Evolutionary conservation across 2,113 vertebrate species (phyloP).

Genomic region (Bubalus kerabau): DNA sequence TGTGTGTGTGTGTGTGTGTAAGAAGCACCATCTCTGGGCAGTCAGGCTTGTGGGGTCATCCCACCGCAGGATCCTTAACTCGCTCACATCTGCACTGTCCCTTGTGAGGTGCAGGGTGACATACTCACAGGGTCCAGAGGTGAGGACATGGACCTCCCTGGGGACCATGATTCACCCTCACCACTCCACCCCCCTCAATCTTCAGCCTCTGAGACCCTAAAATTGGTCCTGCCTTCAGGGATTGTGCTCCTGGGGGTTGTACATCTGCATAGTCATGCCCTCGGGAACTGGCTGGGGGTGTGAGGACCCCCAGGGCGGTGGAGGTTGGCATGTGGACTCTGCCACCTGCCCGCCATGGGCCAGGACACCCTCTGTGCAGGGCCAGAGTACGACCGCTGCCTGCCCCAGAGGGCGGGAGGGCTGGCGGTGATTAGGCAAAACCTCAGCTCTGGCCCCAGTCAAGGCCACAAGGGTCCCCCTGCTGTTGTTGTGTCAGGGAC

Average conservation of each 20-base stretch:
- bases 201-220: background rate
- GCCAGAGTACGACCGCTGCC: background rate
- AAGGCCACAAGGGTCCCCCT: background rate
- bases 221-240: accelerated
- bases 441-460: background rate
- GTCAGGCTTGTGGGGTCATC: background rate
- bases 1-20: background rate
- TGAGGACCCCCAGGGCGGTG: background rate
- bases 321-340: background rate
- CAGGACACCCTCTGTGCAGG: accelerated
- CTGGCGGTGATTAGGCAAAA: accelerated
- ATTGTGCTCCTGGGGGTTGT: no score
- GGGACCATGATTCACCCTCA: no score
- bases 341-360: accelerated
- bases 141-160: accelerated
- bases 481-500: background rate
- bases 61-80: accelerated
- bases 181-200: no score
- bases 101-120: background rate
- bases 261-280: accelerated
- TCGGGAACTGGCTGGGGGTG: accelerated
- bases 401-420: background rate
- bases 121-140: no score
- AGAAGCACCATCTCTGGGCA: background rate
- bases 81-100: background rate